A percentile compares a stretch with the other conserved stretches of the same genome.
phyloP scores from a whole-genome alignment of 2,888 invertebrate species.

The Lordiphosa fenestrarum region DNA sequence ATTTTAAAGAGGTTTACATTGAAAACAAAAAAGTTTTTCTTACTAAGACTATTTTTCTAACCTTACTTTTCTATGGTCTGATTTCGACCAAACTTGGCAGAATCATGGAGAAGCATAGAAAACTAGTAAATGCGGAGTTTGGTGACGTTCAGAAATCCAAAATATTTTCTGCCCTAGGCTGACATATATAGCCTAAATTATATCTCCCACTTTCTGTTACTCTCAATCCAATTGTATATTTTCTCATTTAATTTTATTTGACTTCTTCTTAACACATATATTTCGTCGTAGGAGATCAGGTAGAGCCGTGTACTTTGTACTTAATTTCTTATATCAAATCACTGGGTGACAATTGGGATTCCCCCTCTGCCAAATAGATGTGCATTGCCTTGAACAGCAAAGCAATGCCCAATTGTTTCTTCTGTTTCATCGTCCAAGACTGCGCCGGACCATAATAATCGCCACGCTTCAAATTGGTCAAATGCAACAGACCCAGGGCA shows the following conservation, averaged over 20 bases:
- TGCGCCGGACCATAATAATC: conserved; percentile 90
- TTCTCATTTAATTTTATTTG: neutral
- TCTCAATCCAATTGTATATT: neutral
- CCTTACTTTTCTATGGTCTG: too few species aligned
- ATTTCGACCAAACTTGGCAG: too few species aligned
- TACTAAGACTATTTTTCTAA: too few species aligned
- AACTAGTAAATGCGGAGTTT: too few species aligned
- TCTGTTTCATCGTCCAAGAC: conserved; percentile 87
- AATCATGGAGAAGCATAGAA: too few species aligned
- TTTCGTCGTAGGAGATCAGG: conserved; percentile 2
- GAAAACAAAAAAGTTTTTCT: too few species aligned
- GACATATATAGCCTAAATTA: too few species aligned
- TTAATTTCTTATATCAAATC: conserved; percentile 82
- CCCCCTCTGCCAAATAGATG: conserved; percentile 93
- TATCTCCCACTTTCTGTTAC: too few species aligned
- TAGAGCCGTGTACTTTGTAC: conserved; percentile 55
- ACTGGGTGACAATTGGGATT: conserved; percentile 90
- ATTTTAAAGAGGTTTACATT: too few species aligned
- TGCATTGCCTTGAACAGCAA: conserved; percentile 90
- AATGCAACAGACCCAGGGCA: conserved; percentile 87
- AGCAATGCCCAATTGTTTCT: conserved; percentile 88
- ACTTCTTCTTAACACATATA: neutral
- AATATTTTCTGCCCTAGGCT: too few species aligned
- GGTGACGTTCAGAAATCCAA: too few species aligned
- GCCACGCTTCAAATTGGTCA: conserved; percentile 90